Base-by-base conservation (phyloP, 2,113 vertebrate species). In the Clarias magur region DNA sequence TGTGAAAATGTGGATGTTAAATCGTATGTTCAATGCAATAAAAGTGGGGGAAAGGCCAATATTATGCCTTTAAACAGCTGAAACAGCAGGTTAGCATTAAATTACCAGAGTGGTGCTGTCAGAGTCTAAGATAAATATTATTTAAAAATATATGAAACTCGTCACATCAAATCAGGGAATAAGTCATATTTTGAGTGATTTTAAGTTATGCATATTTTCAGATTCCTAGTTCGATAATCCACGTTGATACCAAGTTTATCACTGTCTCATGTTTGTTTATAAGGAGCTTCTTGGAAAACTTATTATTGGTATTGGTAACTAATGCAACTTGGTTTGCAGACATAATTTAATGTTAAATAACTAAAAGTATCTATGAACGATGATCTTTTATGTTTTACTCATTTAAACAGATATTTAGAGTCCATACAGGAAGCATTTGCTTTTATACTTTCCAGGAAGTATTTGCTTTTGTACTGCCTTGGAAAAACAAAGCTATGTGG, bases 1-100 rank as follows among this genome's bases (percentile, higher is more conserved):
- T 85, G 21, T 84, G 53, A 72, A 84, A 84, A 73, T 85, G 12
- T 56, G 19, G 27, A 27, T 25, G 75, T 57, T 56, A 62, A 73
- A 57, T 53, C 56, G 62, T 59, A 53, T 34, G 10, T 56, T 83
- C 62, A 67, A 53, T 83, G 38, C 62, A n/a, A 21, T 16, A 25
- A 59, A 80, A 59, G 53, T 59, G 19, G 27, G n/a, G 6, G 23
- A 38, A 38, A 57, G 27, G 54, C 12, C 76, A 80, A 57, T 21
- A 38, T 60, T 34, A 34, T 21, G 27, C 8, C 38, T 80, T 62
- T 80, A 19, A 80, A 38, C 27, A 80, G 4, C 19, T 60, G 27
- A 80, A 59, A 23, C 78, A 59, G 78, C 27, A 57, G 17, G 56
- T 2, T 3, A 80, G 13, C 19, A 17, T 27, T 59, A 80, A 59